These are phyloP conservation scores for Rhimphoctona megacephalus DNA, from an alignment of 2,888 invertebrate species.

Conservation along the genomic window DNA sequence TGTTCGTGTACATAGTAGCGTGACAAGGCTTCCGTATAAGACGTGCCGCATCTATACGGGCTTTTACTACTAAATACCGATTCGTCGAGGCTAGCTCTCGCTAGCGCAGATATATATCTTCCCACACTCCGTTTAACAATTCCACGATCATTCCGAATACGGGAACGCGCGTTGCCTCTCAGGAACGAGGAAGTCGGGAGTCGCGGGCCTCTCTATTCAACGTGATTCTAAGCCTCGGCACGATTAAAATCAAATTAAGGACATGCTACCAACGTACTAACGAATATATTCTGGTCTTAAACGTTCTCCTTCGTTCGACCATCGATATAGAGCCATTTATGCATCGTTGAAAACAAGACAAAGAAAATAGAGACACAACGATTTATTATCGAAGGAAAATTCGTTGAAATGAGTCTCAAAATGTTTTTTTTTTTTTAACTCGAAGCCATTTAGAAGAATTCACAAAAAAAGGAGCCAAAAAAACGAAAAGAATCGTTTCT, in stretches of 20 bases:
- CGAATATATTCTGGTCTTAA: conserved; percentile 35
- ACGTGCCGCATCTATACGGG: conserved; percentile 34
- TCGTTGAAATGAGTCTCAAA: not conserved
- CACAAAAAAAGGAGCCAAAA: not conserved
- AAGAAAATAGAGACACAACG: not conserved
- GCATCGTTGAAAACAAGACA: conserved; percentile 2
- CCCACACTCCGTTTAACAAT: conserved; percentile 66
- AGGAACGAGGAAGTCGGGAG: conserved; percentile 67
- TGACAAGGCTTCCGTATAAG: conserved; percentile 50
- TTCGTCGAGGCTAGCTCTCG: conserved; percentile 25
- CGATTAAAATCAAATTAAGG: conserved; percentile 68
- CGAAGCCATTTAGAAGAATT: not conserved
- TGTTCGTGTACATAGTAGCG: conserved; percentile 34
- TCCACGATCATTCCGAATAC: conserved; percentile 67
- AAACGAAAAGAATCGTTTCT: no score
- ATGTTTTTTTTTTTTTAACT: not conserved
- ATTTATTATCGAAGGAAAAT: not conserved
- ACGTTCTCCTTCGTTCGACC: not conserved
- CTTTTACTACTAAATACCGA: conserved; percentile 59
- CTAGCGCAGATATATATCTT: conserved; percentile 56
- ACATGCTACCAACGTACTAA: conserved; percentile 46
- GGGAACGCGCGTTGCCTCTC: conserved; percentile 36
- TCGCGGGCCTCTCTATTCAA: conserved; percentile 37
- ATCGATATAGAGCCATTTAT: conserved; percentile 2
- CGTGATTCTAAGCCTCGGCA: conserved; percentile 30